Evolutionary conservation across 1,140 invertebrate genomes (phyloP), one percentile per base, ranked within the genome.

Genomic region (Calycopis cecrops): DNA sequence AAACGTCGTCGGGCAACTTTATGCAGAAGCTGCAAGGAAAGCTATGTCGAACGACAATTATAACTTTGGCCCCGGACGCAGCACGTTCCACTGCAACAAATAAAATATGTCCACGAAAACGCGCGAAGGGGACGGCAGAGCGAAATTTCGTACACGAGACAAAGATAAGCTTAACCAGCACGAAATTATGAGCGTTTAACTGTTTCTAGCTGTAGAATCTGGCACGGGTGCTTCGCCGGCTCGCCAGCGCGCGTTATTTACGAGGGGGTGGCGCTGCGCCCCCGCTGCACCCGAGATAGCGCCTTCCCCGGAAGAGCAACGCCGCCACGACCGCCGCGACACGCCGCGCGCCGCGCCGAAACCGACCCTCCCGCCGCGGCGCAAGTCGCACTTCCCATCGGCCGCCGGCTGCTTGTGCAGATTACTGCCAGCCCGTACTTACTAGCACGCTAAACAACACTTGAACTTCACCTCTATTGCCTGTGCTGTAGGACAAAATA

Each of bases 141-240:
- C 73, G 74, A 85, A 86, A 80, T 84, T 84, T 79, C 79, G 79
- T 86, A 76, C 73, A 84, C 73, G 79, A 84, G 81, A 87, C 80
- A 85, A 84, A 87, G 81, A 87, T 85, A 87, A 85, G 81, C 81
- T 85, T 85, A 87, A 87, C 84, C 80, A 83, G 81, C 77, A 79
- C 80, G 80, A 83, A 87, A 87, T 87, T 87, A 87, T 87, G 84
- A 87, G 79, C 84, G 81, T 85, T 87, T 85, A 87, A 87, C 84
- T 87, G 81, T 87, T 87, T 87, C 81, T 84, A 87, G 83, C 84
- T 81, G 81, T 79, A 86, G 81, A 82, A 87, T 87, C 83, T 87
- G 83, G 83, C 81, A 83, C 77, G 78, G 74, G 75, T 68, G 83
- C 81, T 83, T 86, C 78, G 83, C 83, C 83, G 76, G 81, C 81